A percentile compares a stretch with the other conserved stretches of the same genome.
Evolutionary conservation across 2,797 vertebrate genomes (phyloP).

Genomic region (Echeneis naucrates): DNA sequence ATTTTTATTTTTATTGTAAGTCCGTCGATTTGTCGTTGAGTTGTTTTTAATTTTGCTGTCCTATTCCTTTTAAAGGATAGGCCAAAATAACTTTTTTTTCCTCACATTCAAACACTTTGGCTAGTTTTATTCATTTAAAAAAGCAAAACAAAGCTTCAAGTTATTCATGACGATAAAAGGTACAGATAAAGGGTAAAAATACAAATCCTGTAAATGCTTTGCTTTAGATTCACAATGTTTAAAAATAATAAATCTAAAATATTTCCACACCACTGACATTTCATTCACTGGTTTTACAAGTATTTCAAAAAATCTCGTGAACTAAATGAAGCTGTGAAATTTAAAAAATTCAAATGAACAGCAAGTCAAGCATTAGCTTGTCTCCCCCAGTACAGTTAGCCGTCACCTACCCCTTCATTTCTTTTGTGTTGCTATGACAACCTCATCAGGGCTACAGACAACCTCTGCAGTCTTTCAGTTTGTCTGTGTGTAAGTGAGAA

Average conservation of each 20-base stretch:
- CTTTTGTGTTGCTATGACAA: slow-evolving; percentile 56
- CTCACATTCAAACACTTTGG: background rate
- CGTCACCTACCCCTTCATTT: slow-evolving; percentile 26
- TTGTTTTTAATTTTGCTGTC: too few relatives aligned
- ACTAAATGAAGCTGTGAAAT: background rate
- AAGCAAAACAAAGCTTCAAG: too few relatives aligned
- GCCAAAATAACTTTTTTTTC: background rate
- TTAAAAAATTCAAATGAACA: background rate
- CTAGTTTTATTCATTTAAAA: background rate
- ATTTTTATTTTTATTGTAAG: too few relatives aligned
- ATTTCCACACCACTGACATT: background rate
- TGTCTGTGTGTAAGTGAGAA: slow-evolving; percentile 1
- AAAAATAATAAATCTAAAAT: too few relatives aligned
- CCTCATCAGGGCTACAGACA: slow-evolving; percentile 28
- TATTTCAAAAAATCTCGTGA: background rate
- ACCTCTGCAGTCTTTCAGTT: slow-evolving; percentile 45
- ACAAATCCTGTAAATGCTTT: background rate
- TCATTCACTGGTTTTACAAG: background rate
- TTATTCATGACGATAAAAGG: too few relatives aligned
- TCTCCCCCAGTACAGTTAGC: slow-evolving; percentile 9
- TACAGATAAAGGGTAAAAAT: too few relatives aligned
- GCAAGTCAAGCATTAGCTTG: slow-evolving; percentile 9
- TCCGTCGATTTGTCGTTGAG: too few relatives aligned
- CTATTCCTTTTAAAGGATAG: background rate
- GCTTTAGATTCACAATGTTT: background rate